phyloP scores from a whole-genome alignment of 2,888 invertebrate species.

The Himalopsyche kuldschensis region DNA sequence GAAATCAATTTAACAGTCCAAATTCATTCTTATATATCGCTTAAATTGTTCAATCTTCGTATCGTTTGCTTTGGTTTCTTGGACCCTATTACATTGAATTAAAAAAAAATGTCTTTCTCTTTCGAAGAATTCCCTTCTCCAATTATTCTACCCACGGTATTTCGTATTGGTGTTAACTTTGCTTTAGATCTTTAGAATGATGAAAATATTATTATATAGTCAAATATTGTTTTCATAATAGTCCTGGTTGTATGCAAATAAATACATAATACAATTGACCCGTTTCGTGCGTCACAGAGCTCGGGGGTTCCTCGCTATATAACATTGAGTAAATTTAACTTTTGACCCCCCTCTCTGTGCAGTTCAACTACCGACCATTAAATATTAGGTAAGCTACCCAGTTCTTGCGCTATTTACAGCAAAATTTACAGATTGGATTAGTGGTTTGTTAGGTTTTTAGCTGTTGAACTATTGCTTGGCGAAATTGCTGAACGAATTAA shows the following conservation, averaged over 20 bases:
- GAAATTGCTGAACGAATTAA: neutral
- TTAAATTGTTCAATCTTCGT: too few species aligned
- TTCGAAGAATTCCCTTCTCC: too few species aligned
- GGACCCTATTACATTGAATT: too few species aligned
- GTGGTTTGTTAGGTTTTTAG: neutral
- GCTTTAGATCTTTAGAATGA: too few species aligned
- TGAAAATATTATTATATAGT: neutral
- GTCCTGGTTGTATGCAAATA: neutral
- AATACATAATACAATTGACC: neutral
- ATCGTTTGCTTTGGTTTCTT: too few species aligned
- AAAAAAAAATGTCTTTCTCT: too few species aligned
- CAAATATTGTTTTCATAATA: neutral
- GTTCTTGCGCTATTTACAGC: neutral
- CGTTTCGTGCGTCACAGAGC: neutral
- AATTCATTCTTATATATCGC: too few species aligned
- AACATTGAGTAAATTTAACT: neutral
- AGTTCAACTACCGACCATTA: neutral
- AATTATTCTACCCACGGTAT: too few species aligned
- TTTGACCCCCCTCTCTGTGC: neutral
- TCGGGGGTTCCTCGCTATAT: neutral
- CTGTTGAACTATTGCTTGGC: neutral
- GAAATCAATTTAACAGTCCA: too few species aligned
- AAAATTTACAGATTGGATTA: neutral
- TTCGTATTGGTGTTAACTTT: too few species aligned
- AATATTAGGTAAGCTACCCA: neutral